Evolutionary conservation across 2,797 vertebrate genomes (phyloP).

Genomic region (Macropodus opercularis): DNA sequence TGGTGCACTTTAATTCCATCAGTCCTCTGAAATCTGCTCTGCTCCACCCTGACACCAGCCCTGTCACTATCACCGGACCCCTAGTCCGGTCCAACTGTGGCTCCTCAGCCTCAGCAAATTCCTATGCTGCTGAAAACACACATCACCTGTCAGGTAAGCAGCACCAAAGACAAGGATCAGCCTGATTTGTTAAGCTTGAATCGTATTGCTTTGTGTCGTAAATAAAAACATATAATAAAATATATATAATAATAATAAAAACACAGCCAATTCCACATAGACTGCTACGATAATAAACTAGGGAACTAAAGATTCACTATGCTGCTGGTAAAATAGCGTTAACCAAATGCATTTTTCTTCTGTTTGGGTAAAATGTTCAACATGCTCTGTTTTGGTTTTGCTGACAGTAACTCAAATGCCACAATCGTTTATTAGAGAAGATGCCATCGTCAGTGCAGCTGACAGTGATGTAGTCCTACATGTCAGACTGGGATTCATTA

Average conservation of each 20-base stretch:
- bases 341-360: neutral
- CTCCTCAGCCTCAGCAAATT: slow-evolving; percentile 79
- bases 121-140: slow-evolving; percentile 86
- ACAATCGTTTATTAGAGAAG: neutral
- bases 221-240: no score
- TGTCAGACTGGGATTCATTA: neutral
- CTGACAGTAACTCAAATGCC: neutral
- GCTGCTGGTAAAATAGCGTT: neutral
- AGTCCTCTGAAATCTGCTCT: slow-evolving; percentile 90
- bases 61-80: slow-evolving; percentile 82
- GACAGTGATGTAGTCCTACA: neutral
- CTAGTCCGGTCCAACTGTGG: slow-evolving; percentile 87
- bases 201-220: no score
- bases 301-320: neutral
- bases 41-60: slow-evolving; percentile 79
- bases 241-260: no score
- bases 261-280: neutral
- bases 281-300: neutral
- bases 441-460: neutral
- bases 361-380: neutral
- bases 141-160: slow-evolving; percentile 90
- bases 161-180: no score
- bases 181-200: no score
- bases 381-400: neutral
- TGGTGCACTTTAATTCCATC: slow-evolving; percentile 89